Percentiles rank a stretch among this genome's conserved stretches.
Conservation (phyloP, 1,140 invertebrate genomes). For the Meloidogyne hapla region DNA sequence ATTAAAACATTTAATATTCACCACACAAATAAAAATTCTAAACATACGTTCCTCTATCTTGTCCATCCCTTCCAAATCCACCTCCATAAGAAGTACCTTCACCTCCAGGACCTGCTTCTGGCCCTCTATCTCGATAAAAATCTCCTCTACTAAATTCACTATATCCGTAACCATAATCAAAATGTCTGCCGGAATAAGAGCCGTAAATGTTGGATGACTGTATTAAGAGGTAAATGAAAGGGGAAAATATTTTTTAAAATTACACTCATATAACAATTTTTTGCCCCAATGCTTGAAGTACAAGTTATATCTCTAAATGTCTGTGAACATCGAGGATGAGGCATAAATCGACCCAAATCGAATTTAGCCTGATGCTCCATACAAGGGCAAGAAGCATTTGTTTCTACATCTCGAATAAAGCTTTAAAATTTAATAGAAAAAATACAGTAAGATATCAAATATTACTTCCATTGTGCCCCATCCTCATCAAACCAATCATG, state of each 20-base stretch:
- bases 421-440: slow-evolving; percentile 3
- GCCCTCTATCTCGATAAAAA: slow-evolving; percentile 9
- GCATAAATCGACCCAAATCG: slow-evolving; percentile 64
- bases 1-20: no score
- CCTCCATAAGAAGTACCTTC: slow-evolving; percentile 3
- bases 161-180: slow-evolving; percentile 46
- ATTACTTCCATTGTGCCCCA: slow-evolving; percentile 61
- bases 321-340: slow-evolving; percentile 63
- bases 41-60: slow-evolving; percentile 18
- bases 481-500: slow-evolving; percentile 64
- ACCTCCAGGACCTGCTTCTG: background rate
- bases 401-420: slow-evolving; percentile 60
- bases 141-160: slow-evolving; percentile 8
- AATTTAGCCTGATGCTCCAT: slow-evolving; percentile 59
- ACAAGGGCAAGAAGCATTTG: slow-evolving; percentile 62
- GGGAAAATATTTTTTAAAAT: no score
- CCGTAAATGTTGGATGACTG: slow-evolving; percentile 61
- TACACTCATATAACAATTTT: slow-evolving; percentile 57
- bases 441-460: no score
- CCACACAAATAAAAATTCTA: no score
- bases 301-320: slow-evolving; percentile 63
- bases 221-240: background rate
- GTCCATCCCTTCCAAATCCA: slow-evolving; percentile 14
- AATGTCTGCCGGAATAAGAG: slow-evolving; percentile 43
- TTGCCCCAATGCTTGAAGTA: slow-evolving; percentile 60